These are phyloP conservation scores for Megamerina dolium DNA, from an alignment of 2,888 invertebrate genomes.

Conservation along the genomic window DNA sequence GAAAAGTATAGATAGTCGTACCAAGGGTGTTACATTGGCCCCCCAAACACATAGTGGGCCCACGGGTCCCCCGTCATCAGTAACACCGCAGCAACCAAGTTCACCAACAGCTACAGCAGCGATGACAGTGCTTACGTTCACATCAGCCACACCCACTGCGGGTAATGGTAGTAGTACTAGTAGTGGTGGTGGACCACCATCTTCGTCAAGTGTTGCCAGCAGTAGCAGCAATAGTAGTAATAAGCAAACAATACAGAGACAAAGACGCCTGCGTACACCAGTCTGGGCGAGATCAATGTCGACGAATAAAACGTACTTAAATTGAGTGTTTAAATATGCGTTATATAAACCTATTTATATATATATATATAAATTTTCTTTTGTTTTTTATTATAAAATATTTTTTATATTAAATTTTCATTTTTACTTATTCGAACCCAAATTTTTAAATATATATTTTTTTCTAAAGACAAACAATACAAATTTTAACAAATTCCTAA, in stretches of 20 bases:
- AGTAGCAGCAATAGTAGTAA: conserved; percentile 48
- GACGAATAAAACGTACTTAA: conserved; percentile 53
- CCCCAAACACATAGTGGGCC: conserved; percentile 51
- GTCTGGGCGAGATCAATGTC: conserved; percentile 74
- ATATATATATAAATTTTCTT: too few species aligned
- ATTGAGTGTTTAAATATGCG: too few species aligned
- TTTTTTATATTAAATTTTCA: too few species aligned
- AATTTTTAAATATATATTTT: too few species aligned
- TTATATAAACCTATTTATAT: too few species aligned
- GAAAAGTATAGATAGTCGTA: conserved; percentile 44
- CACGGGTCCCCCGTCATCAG: conserved; percentile 48
- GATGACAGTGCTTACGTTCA: conserved; percentile 6
- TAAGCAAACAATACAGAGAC: conserved; percentile 59
- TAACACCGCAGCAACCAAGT: conserved; percentile 9
- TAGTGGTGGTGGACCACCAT: conserved; percentile 14
- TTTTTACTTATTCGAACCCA: too few species aligned
- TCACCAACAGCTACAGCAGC: neutral
- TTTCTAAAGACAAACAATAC: too few species aligned
- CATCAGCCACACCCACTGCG: conserved; percentile 12
- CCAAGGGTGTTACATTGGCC: conserved; percentile 49
- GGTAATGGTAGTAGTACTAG: conserved; percentile 17
- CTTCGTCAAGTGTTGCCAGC: conserved; percentile 35
- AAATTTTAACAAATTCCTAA: too few species aligned
- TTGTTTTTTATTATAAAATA: too few species aligned
- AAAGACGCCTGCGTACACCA: conserved; percentile 69